Evolutionary conservation across 2,113 vertebrate genomes (phyloP), one percentile per base, ranked within the genome.

Genomic region (Saccopteryx bilineata): DNA sequence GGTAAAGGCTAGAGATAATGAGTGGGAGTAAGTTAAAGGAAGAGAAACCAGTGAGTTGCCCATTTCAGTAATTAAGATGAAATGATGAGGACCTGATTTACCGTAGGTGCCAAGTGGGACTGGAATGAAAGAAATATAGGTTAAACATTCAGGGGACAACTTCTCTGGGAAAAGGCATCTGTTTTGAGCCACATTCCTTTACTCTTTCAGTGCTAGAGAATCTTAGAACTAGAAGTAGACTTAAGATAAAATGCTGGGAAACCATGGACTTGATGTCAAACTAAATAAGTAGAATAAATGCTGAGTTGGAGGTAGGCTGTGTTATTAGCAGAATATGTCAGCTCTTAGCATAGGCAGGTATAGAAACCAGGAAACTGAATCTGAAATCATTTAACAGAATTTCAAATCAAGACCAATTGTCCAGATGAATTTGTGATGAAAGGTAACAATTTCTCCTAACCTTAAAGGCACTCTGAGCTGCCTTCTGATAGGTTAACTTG

Each of bases 301-400:
- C 52, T 69, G 52, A 81, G 15, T 76, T 96, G 63, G 15, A 87
- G 11, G n/a, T n/a, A 84, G 85, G 76, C 28, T 28, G 19, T 91
- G 19, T 28, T 80, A 74, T 61, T 52, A 75, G 48, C 75, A 81
- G 33, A 87, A 86, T 81, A 26, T 91, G 52, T 52, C 75, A 87
- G 1, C 82, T 56, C 75, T 82, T 91, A 86, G 10, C 60, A 60
- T 50, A 79, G 61, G 63, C 26, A 82, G 8, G 12, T 58, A 31
- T 54, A 78, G 76, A 92, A 78, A 28, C 52, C n/a, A 87, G 26
- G 21, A 79, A 91, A 71, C 46, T 63, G 81, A 95, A 84, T 93
- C 60, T 69, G 60, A 90, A 75, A 80, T 86, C 72, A 90, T 5
- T 56, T 79, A 90, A 12, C 56, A 84, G 5, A n/a, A 33, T 85